Conservation (phyloP, 2,888 invertebrate species). For the Fissipunctia ypsillon region DNA sequence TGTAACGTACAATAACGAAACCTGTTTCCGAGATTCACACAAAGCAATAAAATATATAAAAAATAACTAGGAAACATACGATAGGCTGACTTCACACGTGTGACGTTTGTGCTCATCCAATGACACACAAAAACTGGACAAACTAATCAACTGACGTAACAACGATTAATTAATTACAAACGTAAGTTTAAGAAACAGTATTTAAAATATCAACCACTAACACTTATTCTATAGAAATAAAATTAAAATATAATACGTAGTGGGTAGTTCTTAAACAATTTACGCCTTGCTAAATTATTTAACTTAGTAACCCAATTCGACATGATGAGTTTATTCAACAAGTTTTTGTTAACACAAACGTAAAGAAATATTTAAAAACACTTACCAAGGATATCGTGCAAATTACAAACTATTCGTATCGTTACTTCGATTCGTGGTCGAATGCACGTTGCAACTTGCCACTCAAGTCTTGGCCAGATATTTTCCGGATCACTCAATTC, state of each 20-base stretch:
- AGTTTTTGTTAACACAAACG: conserved; percentile 53
- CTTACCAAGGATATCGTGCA: conserved; percentile 83
- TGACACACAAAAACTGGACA: conserved; percentile 56
- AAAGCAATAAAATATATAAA: conserved; percentile 62
- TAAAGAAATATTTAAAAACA: conserved; percentile 65
- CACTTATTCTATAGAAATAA: conserved; percentile 41
- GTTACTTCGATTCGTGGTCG: conserved; percentile 77
- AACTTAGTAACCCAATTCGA: conserved; percentile 37
- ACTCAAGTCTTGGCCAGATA: conserved; percentile 76
- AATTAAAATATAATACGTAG: conserved; percentile 42
- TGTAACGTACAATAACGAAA: conserved; percentile 42
- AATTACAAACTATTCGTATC: conserved; percentile 74
- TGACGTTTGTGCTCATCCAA: conserved; percentile 66
- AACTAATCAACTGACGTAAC: conserved; percentile 51
- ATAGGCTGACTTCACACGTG: conserved; percentile 70
- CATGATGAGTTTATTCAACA: conserved; percentile 53
- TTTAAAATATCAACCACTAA: conserved; percentile 28
- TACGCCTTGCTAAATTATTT: conserved; percentile 38
- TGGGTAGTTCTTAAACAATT: conserved; percentile 54
- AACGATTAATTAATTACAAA: conserved; percentile 58
- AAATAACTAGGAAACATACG: conserved; percentile 55
- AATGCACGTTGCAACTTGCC: conserved; percentile 69
- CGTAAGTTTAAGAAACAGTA: conserved; percentile 45
- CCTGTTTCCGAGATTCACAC: conserved; percentile 64
- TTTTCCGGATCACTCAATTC: conserved; percentile 81